phyloP scores from a whole-genome alignment of 2,888 invertebrate species.

The Idaea biselata region DNA sequence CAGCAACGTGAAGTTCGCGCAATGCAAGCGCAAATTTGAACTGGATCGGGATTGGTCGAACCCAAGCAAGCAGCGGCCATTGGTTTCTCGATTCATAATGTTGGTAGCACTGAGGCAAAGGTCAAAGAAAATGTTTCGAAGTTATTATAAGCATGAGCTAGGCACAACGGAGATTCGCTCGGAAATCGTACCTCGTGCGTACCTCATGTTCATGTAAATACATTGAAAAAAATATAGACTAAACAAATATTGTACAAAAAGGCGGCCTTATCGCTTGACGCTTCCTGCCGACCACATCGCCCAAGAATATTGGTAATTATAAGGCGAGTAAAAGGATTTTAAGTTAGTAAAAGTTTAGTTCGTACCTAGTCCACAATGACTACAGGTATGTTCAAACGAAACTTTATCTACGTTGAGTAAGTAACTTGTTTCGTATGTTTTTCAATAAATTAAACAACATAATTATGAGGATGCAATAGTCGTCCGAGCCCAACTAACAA shows the following conservation, averaged over 20 bases:
- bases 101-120: slow-evolving; percentile 13
- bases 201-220: too few species aligned
- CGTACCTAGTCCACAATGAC: too few species aligned
- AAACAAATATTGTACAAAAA: too few species aligned
- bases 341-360: background rate
- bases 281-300: too few species aligned
- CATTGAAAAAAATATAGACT: too few species aligned
- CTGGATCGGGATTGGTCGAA: slow-evolving; percentile 8
- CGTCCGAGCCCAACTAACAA: background rate
- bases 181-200: too few species aligned
- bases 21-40: background rate
- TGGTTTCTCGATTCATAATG: slow-evolving; percentile 12
- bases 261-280: too few species aligned
- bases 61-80: slow-evolving; percentile 12
- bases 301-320: too few species aligned
- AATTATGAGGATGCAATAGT: background rate
- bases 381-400: background rate
- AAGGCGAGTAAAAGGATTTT: too few species aligned
- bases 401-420: too few species aligned
- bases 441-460: background rate
- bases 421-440: background rate
- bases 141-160: background rate
- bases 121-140: background rate
- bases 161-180: too few species aligned
- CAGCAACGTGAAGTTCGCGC: slow-evolving; percentile 28